Percentiles rank a stretch among this genome's conserved stretches.
Evolutionary conservation across 2,797 vertebrate species (phyloP).

Genomic region (Emydoidea blandingii): DNA sequence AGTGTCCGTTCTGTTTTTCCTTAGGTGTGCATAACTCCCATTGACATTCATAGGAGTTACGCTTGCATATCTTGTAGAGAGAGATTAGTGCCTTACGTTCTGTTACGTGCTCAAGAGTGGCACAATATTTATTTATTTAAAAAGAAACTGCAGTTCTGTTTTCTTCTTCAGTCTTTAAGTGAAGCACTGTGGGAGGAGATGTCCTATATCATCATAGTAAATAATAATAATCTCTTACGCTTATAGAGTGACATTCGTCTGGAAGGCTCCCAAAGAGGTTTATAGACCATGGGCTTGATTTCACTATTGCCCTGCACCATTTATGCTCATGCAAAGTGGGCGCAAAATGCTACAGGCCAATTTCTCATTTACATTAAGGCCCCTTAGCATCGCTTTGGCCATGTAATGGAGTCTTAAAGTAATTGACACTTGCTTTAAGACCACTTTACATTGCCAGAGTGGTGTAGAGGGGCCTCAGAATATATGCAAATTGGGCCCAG

Average conservation of each 20-base stretch:
- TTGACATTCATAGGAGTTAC: neutral
- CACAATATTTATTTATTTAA: neutral
- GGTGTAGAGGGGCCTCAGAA: too few species aligned
- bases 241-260: fast-evolving
- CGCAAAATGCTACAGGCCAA: neutral
- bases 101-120: neutral
- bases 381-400: fast-evolving
- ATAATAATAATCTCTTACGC: neutral
- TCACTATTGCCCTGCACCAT: neutral
- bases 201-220: neutral
- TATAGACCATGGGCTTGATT: fast-evolving
- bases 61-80: fast-evolving
- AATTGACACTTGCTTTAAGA: neutral
- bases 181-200: fast-evolving
- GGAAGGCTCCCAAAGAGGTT: neutral
- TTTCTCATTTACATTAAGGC: neutral
- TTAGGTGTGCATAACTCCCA: neutral
- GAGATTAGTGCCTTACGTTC: neutral
- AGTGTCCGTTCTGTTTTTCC: constrained; percentile 37
- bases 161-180: neutral
- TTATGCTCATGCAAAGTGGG: fast-evolving
- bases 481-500: too few species aligned
- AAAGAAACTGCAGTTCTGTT: fast-evolving
- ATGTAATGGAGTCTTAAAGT: too few species aligned
- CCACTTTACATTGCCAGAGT: neutral